Evolutionary conservation across 2,797 vertebrate species (phyloP).

Genomic region (Siniperca undulata): DNA sequence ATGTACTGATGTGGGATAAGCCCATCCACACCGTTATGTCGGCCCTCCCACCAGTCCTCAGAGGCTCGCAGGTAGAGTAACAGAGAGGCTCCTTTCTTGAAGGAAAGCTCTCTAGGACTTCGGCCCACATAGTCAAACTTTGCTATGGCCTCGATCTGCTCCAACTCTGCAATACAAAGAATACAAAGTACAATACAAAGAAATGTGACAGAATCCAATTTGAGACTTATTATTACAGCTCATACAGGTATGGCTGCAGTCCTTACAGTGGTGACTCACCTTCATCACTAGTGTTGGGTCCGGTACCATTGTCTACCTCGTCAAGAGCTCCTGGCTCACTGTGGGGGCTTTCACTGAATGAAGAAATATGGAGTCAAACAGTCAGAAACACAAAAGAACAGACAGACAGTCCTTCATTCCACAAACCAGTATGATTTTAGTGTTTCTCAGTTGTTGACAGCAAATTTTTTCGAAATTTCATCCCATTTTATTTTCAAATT

Average conservation of each 20-base stretch:
- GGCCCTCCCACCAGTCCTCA: slow-evolving; percentile 98
- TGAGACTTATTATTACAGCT: slow-evolving; percentile 12
- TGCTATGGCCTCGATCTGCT: slow-evolving; percentile 98
- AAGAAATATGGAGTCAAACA: slow-evolving; percentile 7
- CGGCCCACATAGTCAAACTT: slow-evolving; percentile 97
- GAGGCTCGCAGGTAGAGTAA: slow-evolving; percentile 96
- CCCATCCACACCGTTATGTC: slow-evolving; percentile 97
- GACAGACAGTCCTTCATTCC: background rate
- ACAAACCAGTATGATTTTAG: background rate
- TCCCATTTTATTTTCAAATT: background rate
- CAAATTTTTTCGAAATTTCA: background rate
- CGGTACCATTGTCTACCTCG: slow-evolving; percentile 94
- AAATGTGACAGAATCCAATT: background rate
- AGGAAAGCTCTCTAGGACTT: slow-evolving; percentile 94
- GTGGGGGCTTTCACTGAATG: slow-evolving; percentile 92
- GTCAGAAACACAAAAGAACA: background rate
- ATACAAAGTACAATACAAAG: background rate
- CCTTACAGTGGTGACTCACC: slow-evolving; percentile 81
- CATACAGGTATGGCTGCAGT: background rate
- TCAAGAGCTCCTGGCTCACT: slow-evolving; percentile 94
- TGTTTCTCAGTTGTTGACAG: background rate
- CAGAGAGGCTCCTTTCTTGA: slow-evolving; percentile 97
- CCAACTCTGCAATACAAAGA: slow-evolving; percentile 88
- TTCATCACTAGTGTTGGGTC: slow-evolving; percentile 94
- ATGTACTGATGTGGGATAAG: slow-evolving; percentile 99